These are phyloP conservation scores for Salvelinus fontinalis DNA, from an alignment of 2,113 vertebrate genomes.

Conservation along the genomic window DNA sequence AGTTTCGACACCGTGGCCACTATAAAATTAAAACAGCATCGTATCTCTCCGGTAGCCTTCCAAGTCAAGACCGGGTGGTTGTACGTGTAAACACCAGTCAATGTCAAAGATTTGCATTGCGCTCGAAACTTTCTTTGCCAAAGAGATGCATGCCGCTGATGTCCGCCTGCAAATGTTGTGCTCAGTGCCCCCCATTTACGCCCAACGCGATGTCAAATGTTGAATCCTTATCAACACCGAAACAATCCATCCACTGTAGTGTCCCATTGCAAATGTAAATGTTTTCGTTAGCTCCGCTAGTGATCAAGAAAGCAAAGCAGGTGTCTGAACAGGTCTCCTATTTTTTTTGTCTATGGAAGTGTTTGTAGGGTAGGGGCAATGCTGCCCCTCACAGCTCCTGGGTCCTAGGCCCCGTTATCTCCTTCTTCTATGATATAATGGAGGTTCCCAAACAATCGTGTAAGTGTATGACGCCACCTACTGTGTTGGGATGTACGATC, in stretches of 20 bases:
- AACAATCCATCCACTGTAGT: background rate
- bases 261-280: background rate
- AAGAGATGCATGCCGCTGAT: too few species aligned
- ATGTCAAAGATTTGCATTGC: background rate
- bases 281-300: background rate
- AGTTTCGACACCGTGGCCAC: background rate
- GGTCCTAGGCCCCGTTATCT: conserved; percentile 29
- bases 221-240: background rate
- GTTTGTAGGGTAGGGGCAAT: background rate
- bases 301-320: background rate
- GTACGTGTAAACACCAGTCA: background rate
- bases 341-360: too few species aligned
- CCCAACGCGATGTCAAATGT: background rate
- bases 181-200: background rate
- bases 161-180: background rate
- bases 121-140: too few species aligned
- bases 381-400: background rate
- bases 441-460: too few species aligned
- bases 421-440: too few species aligned
- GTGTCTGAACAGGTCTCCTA: background rate
- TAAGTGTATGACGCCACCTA: too few species aligned
- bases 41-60: background rate
- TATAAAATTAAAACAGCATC: background rate
- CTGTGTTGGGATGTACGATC: too few species aligned
- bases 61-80: background rate